Base-by-base conservation (phyloP, 2,113 vertebrate genomes). In the Ariopsis seemanni region DNA sequence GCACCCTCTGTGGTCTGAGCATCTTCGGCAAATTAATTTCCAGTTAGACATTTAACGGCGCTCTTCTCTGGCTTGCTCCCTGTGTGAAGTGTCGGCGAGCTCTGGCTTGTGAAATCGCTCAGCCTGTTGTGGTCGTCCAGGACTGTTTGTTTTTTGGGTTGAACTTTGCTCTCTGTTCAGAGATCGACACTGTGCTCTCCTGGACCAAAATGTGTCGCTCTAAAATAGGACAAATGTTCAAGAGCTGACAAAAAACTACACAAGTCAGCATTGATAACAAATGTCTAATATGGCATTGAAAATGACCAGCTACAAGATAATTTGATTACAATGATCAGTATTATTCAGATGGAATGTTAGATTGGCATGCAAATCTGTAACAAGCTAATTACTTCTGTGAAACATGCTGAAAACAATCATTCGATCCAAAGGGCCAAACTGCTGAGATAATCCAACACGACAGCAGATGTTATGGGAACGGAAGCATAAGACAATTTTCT, bases 81-180 rank as follows among this genome's bases (percentile, higher is more conserved):
- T 18, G 1, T 6, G 48, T n/a, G n/a, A 69, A 17, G 7, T 8
- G 30, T 22, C 48, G 25, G 30, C 1, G 11, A 69, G 50, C 53
- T 57, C 22, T 80, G 60, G 17, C 52, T 84, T 12, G 1, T 79
- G 12, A 67, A 69, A 48, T 80, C 58, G 4, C 81, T 88, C 65
- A 90, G 91, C 88, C 85, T 60, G 87, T 86, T 90, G 60, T 63
- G 63, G 72, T 85, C 34, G 48, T 79, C 60, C 84, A 90, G 74
- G n/a, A 84, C 69, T 93, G 90, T 95, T 94, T 94, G 93, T 85
- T 93, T 90, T 93, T 91, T 71, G 7, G 52, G 85, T 81, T 93
- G 93, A 93, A 95, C 95, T 95, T 96, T 95, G 94, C 90, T 90
- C 94, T 93, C 90, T 89, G 91, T 92, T 94, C 92, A 90, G 80